Percentiles rank a stretch among this genome's conserved stretches.
Evolutionary conservation across 2,797 vertebrate genomes (phyloP).

Genomic region (Tapera naevia): DNA sequence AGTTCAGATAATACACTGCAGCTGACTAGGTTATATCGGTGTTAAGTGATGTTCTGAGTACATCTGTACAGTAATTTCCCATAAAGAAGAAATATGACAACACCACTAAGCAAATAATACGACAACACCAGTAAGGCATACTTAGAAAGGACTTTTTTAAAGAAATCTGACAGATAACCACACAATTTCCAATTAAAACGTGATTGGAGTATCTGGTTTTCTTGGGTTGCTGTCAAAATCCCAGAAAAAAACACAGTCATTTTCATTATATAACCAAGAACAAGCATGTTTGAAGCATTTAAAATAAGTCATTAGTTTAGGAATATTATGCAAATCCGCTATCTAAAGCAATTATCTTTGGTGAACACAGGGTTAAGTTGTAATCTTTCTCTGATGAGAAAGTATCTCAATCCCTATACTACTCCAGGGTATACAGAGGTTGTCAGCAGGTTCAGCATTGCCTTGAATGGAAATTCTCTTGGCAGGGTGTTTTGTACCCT

Average conservation of each 20-base stretch:
- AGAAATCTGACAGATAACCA: background rate
- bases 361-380: background rate
- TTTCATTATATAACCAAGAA: background rate
- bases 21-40: background rate
- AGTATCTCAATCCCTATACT: background rate
- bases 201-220: background rate
- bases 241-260: background rate
- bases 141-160: background rate
- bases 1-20: background rate
- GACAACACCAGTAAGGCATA: background rate
- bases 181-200: background rate
- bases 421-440: background rate
- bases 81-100: background rate
- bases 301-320: background rate
- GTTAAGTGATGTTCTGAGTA: background rate
- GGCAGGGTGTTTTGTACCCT: background rate
- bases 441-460: background rate
- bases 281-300: background rate
- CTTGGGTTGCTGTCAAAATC: background rate
- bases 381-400: background rate
- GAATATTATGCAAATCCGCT: background rate
- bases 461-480: background rate
- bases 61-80: background rate
- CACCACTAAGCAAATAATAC: background rate
- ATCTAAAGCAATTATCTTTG: background rate